phyloP scores from a whole-genome alignment of 2,888 invertebrate genomes.

The Meteorus colon region DNA sequence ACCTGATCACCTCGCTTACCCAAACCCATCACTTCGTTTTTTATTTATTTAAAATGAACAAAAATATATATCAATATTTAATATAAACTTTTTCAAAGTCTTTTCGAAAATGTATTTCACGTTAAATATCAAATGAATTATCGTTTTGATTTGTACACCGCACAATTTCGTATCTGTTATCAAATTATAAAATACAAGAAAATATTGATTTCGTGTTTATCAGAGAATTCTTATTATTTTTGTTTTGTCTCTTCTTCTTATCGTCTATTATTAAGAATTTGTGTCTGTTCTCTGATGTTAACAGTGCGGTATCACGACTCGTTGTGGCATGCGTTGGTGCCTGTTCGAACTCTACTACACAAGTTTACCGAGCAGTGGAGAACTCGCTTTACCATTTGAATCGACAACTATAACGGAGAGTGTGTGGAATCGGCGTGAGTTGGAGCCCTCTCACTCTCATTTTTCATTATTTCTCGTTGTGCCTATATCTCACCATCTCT shows the following conservation, averaged over 20 bases:
- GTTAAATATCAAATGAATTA: conserved; percentile 6
- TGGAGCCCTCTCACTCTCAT: conserved; percentile 43
- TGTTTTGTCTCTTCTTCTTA: not conserved
- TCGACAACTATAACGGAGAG: conserved; percentile 14
- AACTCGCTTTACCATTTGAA: conserved; percentile 46
- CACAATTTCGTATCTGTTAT: not conserved
- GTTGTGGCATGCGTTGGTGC: conserved; percentile 59
- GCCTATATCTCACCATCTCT: conserved; percentile 18
- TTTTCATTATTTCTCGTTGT: conserved; percentile 31
- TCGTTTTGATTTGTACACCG: not conserved
- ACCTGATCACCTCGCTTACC: conserved; percentile 54
- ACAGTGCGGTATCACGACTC: conserved; percentile 60
- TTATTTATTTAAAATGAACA: conserved; percentile 29
- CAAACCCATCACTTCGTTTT: conserved; percentile 54
- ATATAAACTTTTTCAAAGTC: conserved; percentile 14
- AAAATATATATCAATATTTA: not conserved
- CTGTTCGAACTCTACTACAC: conserved; percentile 57
- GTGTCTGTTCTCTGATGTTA: conserved; percentile 50
- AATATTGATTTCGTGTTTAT: not conserved
- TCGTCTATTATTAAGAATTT: not conserved
- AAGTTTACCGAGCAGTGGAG: conserved; percentile 42
- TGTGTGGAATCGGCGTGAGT: conserved; percentile 35
- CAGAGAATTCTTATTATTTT: conserved; percentile 2
- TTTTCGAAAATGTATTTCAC: conserved; percentile 1
- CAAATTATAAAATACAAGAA: not conserved